Evolutionary conservation across 2,888 invertebrate species (phyloP).

Genomic region (Stomorhina lunata): DNA sequence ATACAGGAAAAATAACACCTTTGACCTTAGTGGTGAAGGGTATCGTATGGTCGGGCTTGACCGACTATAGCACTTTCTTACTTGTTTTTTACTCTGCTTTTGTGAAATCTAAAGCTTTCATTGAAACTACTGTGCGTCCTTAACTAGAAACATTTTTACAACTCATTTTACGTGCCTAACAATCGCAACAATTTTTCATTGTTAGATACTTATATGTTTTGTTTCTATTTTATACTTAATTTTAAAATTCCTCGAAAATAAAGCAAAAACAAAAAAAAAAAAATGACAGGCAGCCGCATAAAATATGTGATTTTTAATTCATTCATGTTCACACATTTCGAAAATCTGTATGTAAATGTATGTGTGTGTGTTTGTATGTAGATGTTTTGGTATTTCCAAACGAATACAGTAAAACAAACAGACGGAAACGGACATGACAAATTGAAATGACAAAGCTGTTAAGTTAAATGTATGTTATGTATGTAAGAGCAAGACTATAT

Average conservation of each 20-base stretch:
- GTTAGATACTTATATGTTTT: conserved; percentile 8
- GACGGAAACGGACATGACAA: conserved; percentile 74
- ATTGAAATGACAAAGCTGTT: conserved; percentile 71
- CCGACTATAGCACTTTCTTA: too few species aligned
- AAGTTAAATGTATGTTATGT: conserved; percentile 22
- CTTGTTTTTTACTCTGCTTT: too few species aligned
- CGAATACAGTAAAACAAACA: not conserved
- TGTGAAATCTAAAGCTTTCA: too few species aligned
- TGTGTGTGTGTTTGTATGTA: not conserved
- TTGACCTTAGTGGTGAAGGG: too few species aligned
- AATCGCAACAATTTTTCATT: conserved; percentile 30
- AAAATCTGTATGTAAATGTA: not conserved
- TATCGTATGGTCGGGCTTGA: too few species aligned
- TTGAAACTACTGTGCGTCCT: too few species aligned
- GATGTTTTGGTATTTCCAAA: too few species aligned
- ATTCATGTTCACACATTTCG: not conserved
- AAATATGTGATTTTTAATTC: conserved; percentile 26
- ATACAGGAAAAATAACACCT: too few species aligned
- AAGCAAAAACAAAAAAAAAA: not conserved
- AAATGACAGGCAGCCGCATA: not conserved
- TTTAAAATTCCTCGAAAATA: not conserved
- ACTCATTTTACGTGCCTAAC: not conserved
- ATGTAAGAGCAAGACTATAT: not conserved
- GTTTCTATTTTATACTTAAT: too few species aligned
- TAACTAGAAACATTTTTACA: not conserved